Conservation (phyloP, 2,113 vertebrate species). For the Indicator maculatus region DNA sequence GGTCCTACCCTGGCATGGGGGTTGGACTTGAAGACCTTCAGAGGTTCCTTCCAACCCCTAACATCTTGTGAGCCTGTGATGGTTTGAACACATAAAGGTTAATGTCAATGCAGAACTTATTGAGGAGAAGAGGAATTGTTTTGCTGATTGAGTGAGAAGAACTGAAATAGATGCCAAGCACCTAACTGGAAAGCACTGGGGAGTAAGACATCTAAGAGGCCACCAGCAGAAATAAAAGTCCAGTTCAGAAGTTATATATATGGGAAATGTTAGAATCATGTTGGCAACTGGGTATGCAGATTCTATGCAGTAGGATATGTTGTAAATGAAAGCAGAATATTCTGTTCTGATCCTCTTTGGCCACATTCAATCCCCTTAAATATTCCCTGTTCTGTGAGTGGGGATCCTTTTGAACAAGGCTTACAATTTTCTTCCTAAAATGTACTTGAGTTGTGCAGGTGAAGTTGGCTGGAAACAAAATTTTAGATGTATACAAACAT, state of each 20-base stretch:
- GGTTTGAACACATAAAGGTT: too few species aligned
- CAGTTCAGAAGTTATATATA: neutral
- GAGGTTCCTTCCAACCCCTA: too few species aligned
- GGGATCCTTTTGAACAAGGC: neutral
- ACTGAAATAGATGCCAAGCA: neutral
- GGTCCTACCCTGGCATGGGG: too few species aligned
- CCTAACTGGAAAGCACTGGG: neutral
- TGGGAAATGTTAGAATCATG: neutral
- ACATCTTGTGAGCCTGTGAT: too few species aligned
- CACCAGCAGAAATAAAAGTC: neutral
- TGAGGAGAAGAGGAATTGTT: neutral
- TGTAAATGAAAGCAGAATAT: neutral
- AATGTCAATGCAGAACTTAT: neutral
- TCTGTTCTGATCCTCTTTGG: neutral
- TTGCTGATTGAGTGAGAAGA: neutral
- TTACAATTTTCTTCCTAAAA: neutral
- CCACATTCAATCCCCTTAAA: neutral
- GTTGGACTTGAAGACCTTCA: too few species aligned
- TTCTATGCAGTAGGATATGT: neutral
- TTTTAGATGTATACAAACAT: slow-evolving; percentile 40
- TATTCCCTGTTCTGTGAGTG: neutral
- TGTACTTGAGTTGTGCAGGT: neutral
- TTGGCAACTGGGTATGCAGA: neutral
- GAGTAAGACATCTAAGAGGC: neutral
- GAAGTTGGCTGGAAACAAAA: slow-evolving; percentile 55